Conservation (phyloP, 2,888 invertebrate species). For the Sturmia bella region DNA sequence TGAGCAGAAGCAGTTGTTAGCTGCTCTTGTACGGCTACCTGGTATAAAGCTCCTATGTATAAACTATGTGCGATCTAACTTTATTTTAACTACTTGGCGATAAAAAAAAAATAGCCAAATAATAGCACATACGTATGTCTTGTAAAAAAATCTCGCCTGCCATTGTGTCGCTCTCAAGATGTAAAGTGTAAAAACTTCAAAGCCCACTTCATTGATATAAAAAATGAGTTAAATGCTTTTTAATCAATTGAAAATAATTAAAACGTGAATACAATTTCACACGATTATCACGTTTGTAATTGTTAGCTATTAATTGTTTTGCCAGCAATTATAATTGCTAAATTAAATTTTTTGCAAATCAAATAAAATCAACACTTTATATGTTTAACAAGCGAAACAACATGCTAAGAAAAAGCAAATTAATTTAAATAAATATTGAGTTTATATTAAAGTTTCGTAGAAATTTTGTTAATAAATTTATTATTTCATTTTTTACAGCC, state of each 20-base stretch:
- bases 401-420: neutral
- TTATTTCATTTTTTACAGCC: conserved; percentile 25
- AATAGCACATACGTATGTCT: no score
- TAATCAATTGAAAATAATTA: conserved; percentile 20
- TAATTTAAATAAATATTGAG: conserved; percentile 5
- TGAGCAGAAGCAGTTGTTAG: no score
- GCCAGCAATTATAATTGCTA: conserved; percentile 34
- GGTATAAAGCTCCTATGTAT: no score
- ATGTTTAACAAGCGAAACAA: conserved; percentile 19
- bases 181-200: no score
- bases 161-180: no score
- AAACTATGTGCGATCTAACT: no score
- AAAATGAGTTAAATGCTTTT: conserved; percentile 12
- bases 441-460: neutral
- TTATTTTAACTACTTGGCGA: no score
- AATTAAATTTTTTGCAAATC: conserved; percentile 36
- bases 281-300: conserved; percentile 57
- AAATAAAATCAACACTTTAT: conserved; percentile 54
- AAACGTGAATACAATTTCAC: conserved; percentile 63
- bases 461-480: conserved; percentile 24
- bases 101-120: no score
- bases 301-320: conserved; percentile 49
- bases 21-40: no score
- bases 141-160: no score
- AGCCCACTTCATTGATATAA: neutral